A percentile compares a stretch with the other conserved stretches of the same genome.
phyloP scores from a whole-genome alignment of 2,888 invertebrate species.

The Creontiades dilutus region DNA sequence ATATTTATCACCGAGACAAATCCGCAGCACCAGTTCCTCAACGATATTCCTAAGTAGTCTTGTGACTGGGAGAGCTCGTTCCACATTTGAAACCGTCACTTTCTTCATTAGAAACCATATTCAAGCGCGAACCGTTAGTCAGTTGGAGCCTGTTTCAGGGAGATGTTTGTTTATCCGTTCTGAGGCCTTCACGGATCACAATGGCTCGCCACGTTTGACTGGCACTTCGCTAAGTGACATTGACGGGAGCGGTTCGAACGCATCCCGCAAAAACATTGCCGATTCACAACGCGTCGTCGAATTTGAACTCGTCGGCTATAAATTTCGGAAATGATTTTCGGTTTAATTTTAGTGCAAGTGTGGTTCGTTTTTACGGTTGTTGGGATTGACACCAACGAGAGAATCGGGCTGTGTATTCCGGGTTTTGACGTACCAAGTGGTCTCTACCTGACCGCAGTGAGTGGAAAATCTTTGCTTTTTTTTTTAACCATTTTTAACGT shows the following conservation, averaged over 20 bases:
- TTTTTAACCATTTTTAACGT: too few relatives aligned
- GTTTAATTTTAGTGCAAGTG: neutral
- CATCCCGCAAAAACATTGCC: neutral
- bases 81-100: neutral
- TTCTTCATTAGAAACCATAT: neutral
- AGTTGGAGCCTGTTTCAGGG: neutral
- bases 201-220: neutral
- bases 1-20: neutral
- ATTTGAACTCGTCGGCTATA: neutral
- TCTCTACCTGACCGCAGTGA: constrained; percentile 2
- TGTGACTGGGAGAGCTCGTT: neutral
- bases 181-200: neutral
- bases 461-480: neutral
- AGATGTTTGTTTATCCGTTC: constrained; percentile 15
- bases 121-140: neutral
- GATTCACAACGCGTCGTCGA: neutral
- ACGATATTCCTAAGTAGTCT: neutral
- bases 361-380: neutral
- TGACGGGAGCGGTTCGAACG: neutral
- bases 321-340: neutral
- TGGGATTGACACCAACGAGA: constrained; percentile 30
- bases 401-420: constrained; percentile 15
- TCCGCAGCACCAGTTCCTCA: neutral
- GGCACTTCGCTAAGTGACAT: neutral
- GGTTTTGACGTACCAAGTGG: constrained; percentile 21